Base-by-base conservation (phyloP, 2,113 vertebrate genomes). In the Perccottus glenii region DNA sequence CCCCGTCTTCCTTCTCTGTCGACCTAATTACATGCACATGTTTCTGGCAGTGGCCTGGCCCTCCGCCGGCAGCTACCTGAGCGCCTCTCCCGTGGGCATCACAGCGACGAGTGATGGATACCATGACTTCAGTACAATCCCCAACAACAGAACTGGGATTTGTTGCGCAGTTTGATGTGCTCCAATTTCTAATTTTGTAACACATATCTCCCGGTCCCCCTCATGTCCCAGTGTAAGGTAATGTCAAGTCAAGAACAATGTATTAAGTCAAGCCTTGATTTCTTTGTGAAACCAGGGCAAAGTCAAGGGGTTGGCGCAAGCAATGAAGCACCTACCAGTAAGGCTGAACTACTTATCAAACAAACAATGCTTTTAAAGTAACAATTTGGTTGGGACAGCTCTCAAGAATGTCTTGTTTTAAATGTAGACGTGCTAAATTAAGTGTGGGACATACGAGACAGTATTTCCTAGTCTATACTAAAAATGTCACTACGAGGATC, bases 181-280 rank as follows among this genome's bases (percentile, higher is more conserved):
- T 93, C 92, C 85, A 91, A 79, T 94, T 93, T 93, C 92, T 94
- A 94, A 94, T 88, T 94, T 93, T 91, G 87, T 82, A 92, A 89
- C 87, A 69, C 86, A 82, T 90, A 85, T 87, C 83, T 85, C 88
- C 83, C 81, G 64, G 73, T 44, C 70, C 84, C 89, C 87, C 88
- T 83, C 70, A 90, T 92, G 83, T 87, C 87, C 90, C 83, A 77
- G 75, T 60, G 52, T 86, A 90, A 89, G 85, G 90, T 89, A 93
- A 93, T 90, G 92, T 94, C 91, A 92, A 82, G 87, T 87, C 86
- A 91, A 93, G 92, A 93, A 93, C 91, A 93, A 92, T 93, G 87
- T 85, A 87, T 88, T 84, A 90, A 81, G 85, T 83, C 48, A 27
- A 88, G 80, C 64, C 75, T 75, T 57, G 80, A 83, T 89, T 88